phyloP scores from a whole-genome alignment of 2,888 invertebrate species.

The Lasioglossum oenotherae region DNA sequence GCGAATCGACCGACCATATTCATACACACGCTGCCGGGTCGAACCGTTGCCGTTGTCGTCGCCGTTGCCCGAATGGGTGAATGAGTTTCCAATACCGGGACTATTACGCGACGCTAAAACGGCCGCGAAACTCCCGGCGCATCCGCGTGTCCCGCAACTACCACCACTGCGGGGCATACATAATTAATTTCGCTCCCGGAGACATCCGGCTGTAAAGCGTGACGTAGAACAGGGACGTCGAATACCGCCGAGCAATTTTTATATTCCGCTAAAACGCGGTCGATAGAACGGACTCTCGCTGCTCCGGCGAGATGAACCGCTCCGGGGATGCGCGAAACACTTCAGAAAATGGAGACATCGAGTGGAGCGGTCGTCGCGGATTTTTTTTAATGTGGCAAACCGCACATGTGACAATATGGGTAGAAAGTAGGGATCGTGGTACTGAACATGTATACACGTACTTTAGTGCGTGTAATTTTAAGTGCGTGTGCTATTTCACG shows the following conservation, averaged over 20 bases:
- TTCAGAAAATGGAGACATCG: not conserved
- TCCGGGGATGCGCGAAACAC: conserved; percentile 3
- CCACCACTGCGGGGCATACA: conserved; percentile 9
- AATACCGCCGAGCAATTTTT: conserved; percentile 28
- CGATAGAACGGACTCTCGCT: not conserved
- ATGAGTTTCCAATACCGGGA: conserved; percentile 35
- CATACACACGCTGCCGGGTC: not conserved
- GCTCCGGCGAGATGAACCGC: not conserved
- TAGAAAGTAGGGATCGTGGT: not conserved
- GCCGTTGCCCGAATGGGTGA: conserved; percentile 7
- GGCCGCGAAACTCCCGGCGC: conserved; percentile 1
- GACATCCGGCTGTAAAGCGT: conserved; percentile 23
- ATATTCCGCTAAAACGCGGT: conserved; percentile 3
- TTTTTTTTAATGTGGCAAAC: conserved; percentile 2
- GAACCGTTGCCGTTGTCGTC: not conserved
- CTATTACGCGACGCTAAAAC: conserved; percentile 18
- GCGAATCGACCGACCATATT: conserved; percentile 14
- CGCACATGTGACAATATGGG: not conserved
- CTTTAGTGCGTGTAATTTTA: too few species aligned
- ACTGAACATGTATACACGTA: too few species aligned
- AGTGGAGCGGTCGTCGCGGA: not conserved
- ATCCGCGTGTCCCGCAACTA: not conserved
- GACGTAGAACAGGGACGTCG: not conserved
- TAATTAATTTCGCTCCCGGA: conserved; percentile 42
- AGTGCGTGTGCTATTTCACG: too few species aligned